Conservation (phyloP, 2,113 vertebrate species). For the Callospermophilus lateralis region DNA sequence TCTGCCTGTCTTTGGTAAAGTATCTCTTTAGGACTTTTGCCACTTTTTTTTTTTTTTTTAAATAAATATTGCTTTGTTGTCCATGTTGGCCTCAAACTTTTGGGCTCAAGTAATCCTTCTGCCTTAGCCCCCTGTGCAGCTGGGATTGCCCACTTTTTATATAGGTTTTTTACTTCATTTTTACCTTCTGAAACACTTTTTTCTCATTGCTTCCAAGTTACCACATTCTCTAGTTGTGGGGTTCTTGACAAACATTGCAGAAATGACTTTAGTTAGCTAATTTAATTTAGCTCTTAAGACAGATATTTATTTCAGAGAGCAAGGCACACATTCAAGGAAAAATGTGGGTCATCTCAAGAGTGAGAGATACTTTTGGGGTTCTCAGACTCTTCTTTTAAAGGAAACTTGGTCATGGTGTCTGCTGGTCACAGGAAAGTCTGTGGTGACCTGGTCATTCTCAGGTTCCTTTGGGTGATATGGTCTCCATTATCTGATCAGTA, state of each 20-base stretch:
- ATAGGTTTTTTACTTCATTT: background rate
- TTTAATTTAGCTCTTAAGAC: background rate
- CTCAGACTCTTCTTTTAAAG: background rate
- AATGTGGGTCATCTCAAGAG: background rate
- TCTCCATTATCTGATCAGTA: background rate
- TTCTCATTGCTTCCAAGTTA: constrained; percentile 7
- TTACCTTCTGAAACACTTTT: background rate
- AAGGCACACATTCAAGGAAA: background rate
- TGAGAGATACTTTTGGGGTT: background rate
- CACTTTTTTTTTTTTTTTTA: background rate
- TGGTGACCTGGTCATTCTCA: background rate
- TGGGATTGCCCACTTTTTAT: background rate
- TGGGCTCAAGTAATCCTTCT: background rate
- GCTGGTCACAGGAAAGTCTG: background rate
- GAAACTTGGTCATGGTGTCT: background rate
- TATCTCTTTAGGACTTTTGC: background rate
- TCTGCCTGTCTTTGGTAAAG: background rate
- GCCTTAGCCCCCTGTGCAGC: background rate
- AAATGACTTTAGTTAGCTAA: background rate
- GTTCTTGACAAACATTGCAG: background rate
- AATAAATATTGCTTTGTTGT: background rate
- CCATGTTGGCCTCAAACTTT: background rate
- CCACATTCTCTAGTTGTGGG: background rate
- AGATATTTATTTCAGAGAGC: background rate
- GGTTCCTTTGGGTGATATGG: background rate